Percentiles rank a stretch among this genome's conserved stretches.
Conservation (phyloP, 2,888 invertebrate species). For the Emmelina monodactyla region DNA sequence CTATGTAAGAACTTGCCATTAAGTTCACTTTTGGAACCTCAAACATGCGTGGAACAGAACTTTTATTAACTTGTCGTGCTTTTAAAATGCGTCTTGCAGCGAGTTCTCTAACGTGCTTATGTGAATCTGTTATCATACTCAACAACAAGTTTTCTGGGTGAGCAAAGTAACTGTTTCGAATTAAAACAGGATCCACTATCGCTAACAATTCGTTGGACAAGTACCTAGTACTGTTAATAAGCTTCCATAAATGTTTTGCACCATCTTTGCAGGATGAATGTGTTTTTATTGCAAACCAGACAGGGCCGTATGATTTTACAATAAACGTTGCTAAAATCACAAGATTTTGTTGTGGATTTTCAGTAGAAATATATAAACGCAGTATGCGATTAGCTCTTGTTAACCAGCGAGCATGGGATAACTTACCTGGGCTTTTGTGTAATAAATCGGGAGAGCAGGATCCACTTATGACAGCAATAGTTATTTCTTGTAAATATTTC, state of each 20-base stretch:
- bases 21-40: conserved; percentile 15
- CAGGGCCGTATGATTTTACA: conserved; percentile 13
- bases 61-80: conserved; percentile 8
- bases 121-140: conserved; percentile 16
- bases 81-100: conserved; percentile 18
- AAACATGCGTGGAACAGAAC: conserved; percentile 12
- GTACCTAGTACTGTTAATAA: conserved; percentile 16
- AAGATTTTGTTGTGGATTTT: conserved; percentile 3
- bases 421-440: conserved; percentile 14
- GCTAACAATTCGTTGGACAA: conserved; percentile 6
- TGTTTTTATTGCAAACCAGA: conserved; percentile 13
- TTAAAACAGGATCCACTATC: conserved; percentile 13
- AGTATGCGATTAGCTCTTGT: conserved; percentile 16
- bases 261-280: conserved; percentile 10
- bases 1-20: conserved; percentile 12
- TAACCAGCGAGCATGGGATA: conserved; percentile 16
- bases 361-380: conserved; percentile 10
- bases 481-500: conserved; percentile 10
- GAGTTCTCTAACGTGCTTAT: conserved; percentile 17
- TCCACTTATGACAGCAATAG: conserved; percentile 8
- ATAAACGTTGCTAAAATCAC: conserved; percentile 4
- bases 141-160: conserved; percentile 21
- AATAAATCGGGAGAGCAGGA: conserved; percentile 10
- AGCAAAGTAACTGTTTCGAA: conserved; percentile 18
- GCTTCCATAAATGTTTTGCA: conserved; percentile 14